Evolutionary conservation across 2,113 vertebrate genomes (phyloP), one percentile per base, ranked within the genome.

Genomic region (Ictalurus furcatus): DNA sequence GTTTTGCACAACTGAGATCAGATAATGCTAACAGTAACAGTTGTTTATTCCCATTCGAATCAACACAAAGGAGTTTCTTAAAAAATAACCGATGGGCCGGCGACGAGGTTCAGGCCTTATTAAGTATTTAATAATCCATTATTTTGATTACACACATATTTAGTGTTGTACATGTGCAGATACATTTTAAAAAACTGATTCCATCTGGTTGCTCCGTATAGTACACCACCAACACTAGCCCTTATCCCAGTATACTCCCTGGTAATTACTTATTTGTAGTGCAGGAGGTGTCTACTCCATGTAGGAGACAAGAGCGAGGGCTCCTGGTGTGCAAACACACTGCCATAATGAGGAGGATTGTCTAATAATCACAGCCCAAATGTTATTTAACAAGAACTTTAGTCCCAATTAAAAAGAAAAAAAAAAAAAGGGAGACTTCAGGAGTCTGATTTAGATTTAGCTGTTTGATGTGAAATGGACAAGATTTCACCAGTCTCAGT

Each of bases 291-390:
- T 90, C 71, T 78, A n/a, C 9, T 78, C 37, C 9, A 82, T 73
- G 52, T 80, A 58, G 19, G 25, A 58, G 67, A 78, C 34, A 2
- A 65, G 86, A 52, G n/a, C 13, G 44, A 85, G 71, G 79, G 54
- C 25, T 71, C 56, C 69, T 80, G 71, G 30, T 74, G 85, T 48
- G 44, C 19, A 83, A 84, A 87, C 85, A 84, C 69, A 59, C 7
- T 30, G 54, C 61, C 2, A 25, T 85, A 89, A 89, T 71, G 85
- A 89, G 88, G 71, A 19, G 37, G 63, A 40, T 54, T 48, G 71
- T 79, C 85, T 69, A 76, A 76, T 84, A 58, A 82, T 87, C 44
- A 14, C 28, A 84, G 87, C 82, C 85, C 87, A 85, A 69, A 82
- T 12, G 59, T 52, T 56, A 83, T 90, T 88, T 16, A 21, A 76